These are phyloP conservation scores for Pediacus dermestoides DNA, from an alignment of 2,888 invertebrate species.

Conservation along the genomic window DNA sequence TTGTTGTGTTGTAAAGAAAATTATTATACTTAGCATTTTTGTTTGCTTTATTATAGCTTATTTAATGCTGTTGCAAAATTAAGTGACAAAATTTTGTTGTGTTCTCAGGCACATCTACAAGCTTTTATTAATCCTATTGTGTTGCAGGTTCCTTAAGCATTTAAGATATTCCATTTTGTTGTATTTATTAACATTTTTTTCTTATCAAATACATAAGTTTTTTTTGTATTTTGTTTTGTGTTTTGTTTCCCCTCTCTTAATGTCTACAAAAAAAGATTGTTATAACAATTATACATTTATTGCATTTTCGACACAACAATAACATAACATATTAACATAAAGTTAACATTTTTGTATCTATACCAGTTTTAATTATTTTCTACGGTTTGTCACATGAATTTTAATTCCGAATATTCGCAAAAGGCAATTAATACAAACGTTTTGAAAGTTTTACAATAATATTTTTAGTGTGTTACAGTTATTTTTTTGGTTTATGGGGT, in stretches of 20 bases:
- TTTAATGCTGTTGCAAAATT: too few relatives aligned
- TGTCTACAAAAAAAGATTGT: slow-evolving; percentile 11
- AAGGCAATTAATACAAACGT: too few relatives aligned
- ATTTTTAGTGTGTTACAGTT: too few relatives aligned
- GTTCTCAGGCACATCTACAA: too few relatives aligned
- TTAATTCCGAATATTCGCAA: too few relatives aligned
- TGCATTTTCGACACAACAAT: slow-evolving; percentile 36
- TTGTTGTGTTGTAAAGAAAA: too few relatives aligned
- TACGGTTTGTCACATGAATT: neutral
- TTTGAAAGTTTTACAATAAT: too few relatives aligned
- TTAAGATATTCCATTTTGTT: slow-evolving; percentile 3
- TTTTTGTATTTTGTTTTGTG: too few relatives aligned
- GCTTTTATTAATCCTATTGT: neutral
- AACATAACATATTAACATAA: slow-evolving; percentile 28
- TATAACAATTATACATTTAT: slow-evolving; percentile 39
- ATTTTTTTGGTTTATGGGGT: too few relatives aligned
- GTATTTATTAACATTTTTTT: slow-evolving; percentile 1
- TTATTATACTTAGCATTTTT: too few relatives aligned
- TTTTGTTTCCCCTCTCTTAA: slow-evolving; percentile 14
- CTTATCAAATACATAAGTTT: neutral
- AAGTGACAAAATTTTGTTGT: too few relatives aligned
- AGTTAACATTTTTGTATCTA: slow-evolving; percentile 16
- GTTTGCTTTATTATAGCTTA: too few relatives aligned
- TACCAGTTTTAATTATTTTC: slow-evolving; percentile 14
- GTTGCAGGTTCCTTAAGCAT: slow-evolving; percentile 1